Evolutionary conservation across 2,888 invertebrate species (phyloP).

Genomic region (Aleiodes testaceus): DNA sequence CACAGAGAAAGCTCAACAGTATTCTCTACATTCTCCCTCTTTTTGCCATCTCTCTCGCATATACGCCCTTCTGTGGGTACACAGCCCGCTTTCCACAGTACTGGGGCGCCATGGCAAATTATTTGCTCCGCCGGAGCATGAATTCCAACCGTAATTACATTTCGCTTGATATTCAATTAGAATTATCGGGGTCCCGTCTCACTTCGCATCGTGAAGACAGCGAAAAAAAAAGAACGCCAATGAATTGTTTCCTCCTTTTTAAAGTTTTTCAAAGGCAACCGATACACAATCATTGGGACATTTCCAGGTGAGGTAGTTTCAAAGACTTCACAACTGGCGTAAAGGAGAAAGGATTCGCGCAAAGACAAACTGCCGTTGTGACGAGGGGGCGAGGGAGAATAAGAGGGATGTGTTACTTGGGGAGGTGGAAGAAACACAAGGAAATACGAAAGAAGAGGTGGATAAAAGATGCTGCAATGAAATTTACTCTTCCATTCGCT

Average conservation of each 20-base stretch:
- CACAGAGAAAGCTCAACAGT: background rate
- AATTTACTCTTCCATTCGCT: slow-evolving; percentile 40
- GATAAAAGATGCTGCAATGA: slow-evolving; percentile 26
- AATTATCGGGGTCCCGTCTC: slow-evolving; percentile 60
- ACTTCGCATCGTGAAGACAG: slow-evolving; percentile 37
- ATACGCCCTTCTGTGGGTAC: slow-evolving; percentile 15
- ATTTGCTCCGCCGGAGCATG: slow-evolving; percentile 72
- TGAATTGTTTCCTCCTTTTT: slow-evolving; percentile 25
- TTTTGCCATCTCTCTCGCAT: background rate
- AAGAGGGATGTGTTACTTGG: slow-evolving; percentile 10
- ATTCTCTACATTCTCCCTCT: slow-evolving; percentile 22
- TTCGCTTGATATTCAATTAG: slow-evolving; percentile 72
- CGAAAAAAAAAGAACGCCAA: slow-evolving; percentile 31
- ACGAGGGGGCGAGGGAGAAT: slow-evolving; percentile 5
- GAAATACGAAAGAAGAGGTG: slow-evolving; percentile 25
- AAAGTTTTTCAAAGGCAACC: slow-evolving; percentile 37
- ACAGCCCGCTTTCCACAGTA: slow-evolving; percentile 29
- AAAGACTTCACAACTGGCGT: slow-evolving; percentile 32
- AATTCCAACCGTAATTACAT: slow-evolving; percentile 72
- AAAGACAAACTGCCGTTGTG: slow-evolving; percentile 1
- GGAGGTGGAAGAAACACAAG: slow-evolving; percentile 16
- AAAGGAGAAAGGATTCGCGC: background rate
- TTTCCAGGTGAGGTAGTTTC: slow-evolving; percentile 44
- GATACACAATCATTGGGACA: slow-evolving; percentile 41
- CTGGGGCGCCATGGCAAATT: slow-evolving; percentile 58